Conservation (phyloP, 2,113 vertebrate genomes). For the Hyperoodon ampullatus region DNA sequence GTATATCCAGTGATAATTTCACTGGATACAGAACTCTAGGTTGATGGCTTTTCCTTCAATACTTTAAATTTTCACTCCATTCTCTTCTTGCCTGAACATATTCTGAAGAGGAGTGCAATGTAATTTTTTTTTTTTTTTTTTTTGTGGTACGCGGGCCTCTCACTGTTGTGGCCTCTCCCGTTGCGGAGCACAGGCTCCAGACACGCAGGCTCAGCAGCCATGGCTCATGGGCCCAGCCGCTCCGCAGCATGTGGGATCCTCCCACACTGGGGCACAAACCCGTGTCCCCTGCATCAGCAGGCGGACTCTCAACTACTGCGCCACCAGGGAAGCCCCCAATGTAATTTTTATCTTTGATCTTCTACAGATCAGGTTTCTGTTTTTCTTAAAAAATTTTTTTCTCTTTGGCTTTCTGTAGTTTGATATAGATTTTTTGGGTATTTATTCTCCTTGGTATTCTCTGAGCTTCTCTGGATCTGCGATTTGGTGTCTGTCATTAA, state of each 20-base stretch:
- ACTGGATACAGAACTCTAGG: not conserved
- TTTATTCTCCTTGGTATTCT: not conserved
- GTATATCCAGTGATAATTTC: not conserved
- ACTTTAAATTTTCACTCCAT: not conserved
- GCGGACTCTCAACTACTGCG: no score
- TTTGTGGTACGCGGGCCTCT: no score
- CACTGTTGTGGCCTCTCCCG: no score
- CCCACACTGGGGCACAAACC: no score
- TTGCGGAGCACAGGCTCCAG: no score
- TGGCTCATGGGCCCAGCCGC: no score
- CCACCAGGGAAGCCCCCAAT: not conserved
- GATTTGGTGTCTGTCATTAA: not conserved
- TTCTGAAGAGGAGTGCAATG: not conserved
- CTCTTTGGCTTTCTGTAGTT: not conserved
- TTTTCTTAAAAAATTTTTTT: not conserved
- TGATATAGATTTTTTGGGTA: not conserved
- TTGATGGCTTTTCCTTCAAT: not conserved
- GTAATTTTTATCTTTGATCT: not conserved
- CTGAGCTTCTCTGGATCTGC: not conserved
- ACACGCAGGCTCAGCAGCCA: no score
- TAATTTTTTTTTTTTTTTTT: not conserved
- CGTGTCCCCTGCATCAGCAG: no score
- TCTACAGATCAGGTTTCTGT: not conserved
- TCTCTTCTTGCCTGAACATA: not conserved
- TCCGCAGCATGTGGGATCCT: no score